Base-by-base conservation (phyloP, 2,113 vertebrate genomes). In the Pseudorasbora parva region DNA sequence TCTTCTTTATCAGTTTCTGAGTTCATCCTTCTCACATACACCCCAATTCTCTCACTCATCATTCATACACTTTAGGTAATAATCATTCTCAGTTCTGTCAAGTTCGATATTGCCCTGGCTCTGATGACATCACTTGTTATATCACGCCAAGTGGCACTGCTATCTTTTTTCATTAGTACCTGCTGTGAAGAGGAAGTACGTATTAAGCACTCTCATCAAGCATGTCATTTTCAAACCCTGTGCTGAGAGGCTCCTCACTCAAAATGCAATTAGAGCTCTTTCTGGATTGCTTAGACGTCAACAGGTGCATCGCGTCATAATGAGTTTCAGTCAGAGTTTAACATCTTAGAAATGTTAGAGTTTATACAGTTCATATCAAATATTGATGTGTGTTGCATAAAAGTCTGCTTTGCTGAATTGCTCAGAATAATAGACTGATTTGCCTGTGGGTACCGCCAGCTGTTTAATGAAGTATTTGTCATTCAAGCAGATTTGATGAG, bases 181-280 rank as follows among this genome's bases (percentile, higher is more conserved):
- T 71, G 84, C 83, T 87, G 90, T 41, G 85, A 81, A 56, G 74
- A 87, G 90, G 85, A 91, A 87, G 87, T 85, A 41, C 81, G 74
- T 77, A 85, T 89, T 60, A 83, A 11, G 59, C 75, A 71, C 47
- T 78, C 82, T 69, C 47, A 82, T 82, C 57, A 79, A 81, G 43
- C 64, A 89, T 62, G 81, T 84, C 25, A 59, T 82, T 47, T 75
- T 64, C 21, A 60, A 10, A 75, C 80, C 66, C 47, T 56, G 15
- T 59, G 51, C 59, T 45, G 21, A 71, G 21, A 71, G 51, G 56
- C 64, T 47, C 75, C n/a, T 68, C 60, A 68, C 33, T 76, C 23
- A 49, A 47, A 64, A 51, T 54, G 21, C 62, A 66, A 83, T 84
- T 69, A 68, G 49, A 78, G 27, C 21, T 57, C 54, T 33, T 71